Evolutionary conservation across 2,113 vertebrate genomes (phyloP).

Genomic region (Eleginops maclovinus): DNA sequence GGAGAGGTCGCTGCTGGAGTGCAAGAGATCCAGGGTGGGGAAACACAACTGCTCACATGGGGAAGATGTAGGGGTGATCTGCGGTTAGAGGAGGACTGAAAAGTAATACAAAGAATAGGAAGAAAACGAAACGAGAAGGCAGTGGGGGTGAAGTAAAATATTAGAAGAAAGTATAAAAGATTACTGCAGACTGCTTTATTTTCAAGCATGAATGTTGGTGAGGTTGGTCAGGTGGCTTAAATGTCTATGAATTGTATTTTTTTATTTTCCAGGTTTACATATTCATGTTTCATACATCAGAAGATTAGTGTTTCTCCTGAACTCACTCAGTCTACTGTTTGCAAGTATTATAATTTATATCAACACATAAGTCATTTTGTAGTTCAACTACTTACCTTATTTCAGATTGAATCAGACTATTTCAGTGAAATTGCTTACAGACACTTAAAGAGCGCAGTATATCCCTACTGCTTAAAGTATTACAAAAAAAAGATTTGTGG

Average conservation of each 20-base stretch:
- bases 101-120: slow-evolving; percentile 8
- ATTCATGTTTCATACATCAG: background rate
- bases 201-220: background rate
- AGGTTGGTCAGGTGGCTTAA: background rate
- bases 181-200: background rate
- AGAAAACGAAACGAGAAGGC: background rate
- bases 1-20: slow-evolving; percentile 78
- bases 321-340: slow-evolving; percentile 13
- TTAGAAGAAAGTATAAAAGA: background rate
- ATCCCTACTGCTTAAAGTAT: too few relatives aligned
- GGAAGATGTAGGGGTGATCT: slow-evolving; percentile 81
- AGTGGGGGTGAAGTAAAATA: background rate
- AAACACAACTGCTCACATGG: slow-evolving; percentile 79
- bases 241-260: slow-evolving; percentile 18
- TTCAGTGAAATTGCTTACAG: too few relatives aligned
- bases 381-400: too few relatives aligned
- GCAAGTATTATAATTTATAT: too few relatives aligned
- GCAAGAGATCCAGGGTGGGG: slow-evolving; percentile 77
- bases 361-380: too few relatives aligned
- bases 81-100: slow-evolving; percentile 32
- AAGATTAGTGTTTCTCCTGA: background rate
- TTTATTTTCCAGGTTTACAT: slow-evolving; percentile 1
- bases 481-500: too few relatives aligned
- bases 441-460: too few relatives aligned
- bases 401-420: too few relatives aligned